Base-by-base conservation (phyloP, 2,113 vertebrate genomes). In the Progne subis region DNA sequence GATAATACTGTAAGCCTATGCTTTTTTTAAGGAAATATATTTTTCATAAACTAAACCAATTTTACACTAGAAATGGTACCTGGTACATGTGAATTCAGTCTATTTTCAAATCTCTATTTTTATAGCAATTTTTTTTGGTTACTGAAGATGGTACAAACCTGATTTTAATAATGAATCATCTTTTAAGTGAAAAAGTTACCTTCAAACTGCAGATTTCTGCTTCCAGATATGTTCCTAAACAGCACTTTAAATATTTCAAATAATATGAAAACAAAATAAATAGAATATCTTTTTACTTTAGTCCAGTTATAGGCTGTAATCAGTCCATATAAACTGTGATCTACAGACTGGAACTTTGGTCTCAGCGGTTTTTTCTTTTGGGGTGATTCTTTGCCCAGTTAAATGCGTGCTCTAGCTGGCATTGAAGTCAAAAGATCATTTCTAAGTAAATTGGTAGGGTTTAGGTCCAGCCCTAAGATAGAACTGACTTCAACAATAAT, bases 81-180 rank as follows among this genome's bases (percentile, higher is more conserved):
- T 96, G 94, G 68, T 96, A 97, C 96, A 97, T 95, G 92, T 97
- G 94, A 98, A 96, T 92, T 95, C 96, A 96, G 86, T 95, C 90
- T 97, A 96, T 98, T 98, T 98, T 97, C 94, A 96, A 93, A 97
- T 96, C 43, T 96, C 89, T 97, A 92, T 98, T 97, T 98, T 98
- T 98, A 94, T 86, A 96, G 57, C 41, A 88, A 50, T 92, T 86
- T 86, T 65, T 97, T 88, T 96, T 82, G 37, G 82, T 96, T 95
- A 94, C 88, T 74, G 64, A 96, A 83, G 76, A 96, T 31, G 96
- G 88, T 92, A 90, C 86, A 95, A 80, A 94, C 81, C 32, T 92
- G 71, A 77, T 96, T 98, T 97, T 97, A 97, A 95, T 95, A 92
- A 94, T 79, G 13, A 23, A 64, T 92, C 88, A 75, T 71, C 69